Evolutionary conservation across 2,113 vertebrate genomes (phyloP), one percentile per base, ranked within the genome.

Genomic region (Bambusicola thoracicus): DNA sequence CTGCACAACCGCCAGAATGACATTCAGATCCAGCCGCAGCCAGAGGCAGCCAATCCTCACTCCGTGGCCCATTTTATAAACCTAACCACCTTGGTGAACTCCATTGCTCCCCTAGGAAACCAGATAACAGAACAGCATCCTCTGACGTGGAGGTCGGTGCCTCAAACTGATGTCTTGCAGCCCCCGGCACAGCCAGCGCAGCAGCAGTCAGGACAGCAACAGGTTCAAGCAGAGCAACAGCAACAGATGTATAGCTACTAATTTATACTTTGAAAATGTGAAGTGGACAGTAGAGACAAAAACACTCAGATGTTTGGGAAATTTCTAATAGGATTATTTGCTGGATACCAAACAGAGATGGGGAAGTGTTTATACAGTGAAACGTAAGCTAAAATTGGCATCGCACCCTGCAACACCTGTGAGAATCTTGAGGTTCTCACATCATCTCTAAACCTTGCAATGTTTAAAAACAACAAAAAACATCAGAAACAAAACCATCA

Each of bases 11-110:
- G 99, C 20, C 98, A 98, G 2, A 94, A 97, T 0, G 99, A 99
- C 63, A 95, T 99, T 4, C 98, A 97, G 84, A 91, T 99, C 1
- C 98, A 98, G 66, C 96, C 98, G 0, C 98, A 96, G 84, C 96
- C 97, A 0, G 99, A 99, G 81, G 92, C 98, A 0, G 87, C 97
- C 1, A 88, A 96, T 10, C 94, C 98, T 0, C 99, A 99, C 74
- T 98, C 99, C 0, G 98, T 99, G 40, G 98, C 99, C 3, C 99
- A 99, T 94, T 99, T 99, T 95, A 99, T 99, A 96, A 99, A 99
- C 94, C 98, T 99, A 49, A 98, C 99, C 96, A 99, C 99, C 17
- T 97, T 99, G 86, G 99, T 99, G 96, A 99, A 99, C 97, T 99
- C 99, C 87, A 98, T 99, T 87, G 95, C 98, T 16, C 98, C 98